A percentile compares a stretch with the other conserved stretches of the same genome.
Conservation (phyloP, 1,140 invertebrate genomes). For the Scaptomyza montana region DNA sequence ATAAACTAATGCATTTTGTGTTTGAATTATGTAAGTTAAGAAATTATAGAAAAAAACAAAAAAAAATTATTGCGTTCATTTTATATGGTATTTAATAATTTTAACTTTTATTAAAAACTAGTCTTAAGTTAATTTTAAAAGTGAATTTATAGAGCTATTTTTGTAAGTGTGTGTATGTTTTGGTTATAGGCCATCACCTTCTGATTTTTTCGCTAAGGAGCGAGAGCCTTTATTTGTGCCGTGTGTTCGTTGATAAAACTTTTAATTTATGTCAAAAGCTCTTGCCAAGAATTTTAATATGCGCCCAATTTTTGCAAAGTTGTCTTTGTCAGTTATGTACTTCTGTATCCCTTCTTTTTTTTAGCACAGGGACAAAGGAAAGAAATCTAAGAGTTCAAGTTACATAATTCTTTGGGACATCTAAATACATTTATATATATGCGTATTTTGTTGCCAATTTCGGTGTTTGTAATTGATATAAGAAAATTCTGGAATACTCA, state of each 20-base stretch:
- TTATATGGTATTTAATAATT: too few species aligned
- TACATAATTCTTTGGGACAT: constrained; percentile 44
- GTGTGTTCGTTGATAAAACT: constrained; percentile 60
- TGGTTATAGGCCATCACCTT: background rate
- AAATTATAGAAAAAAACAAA: too few species aligned
- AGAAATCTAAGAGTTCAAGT: constrained; percentile 28
- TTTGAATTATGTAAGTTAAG: too few species aligned
- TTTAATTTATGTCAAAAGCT: constrained; percentile 84
- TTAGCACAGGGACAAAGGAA: background rate
- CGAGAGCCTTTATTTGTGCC: constrained; percentile 5
- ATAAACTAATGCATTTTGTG: too few species aligned
- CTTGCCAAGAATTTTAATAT: constrained; percentile 83
- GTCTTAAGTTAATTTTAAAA: too few species aligned
- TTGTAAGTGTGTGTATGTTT: background rate
- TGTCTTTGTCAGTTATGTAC: constrained; percentile 53
- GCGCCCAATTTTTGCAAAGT: constrained; percentile 79
- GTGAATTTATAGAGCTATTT: too few species aligned
- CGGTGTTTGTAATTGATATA: too few species aligned
- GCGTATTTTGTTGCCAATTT: too few species aligned
- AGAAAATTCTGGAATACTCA: too few species aligned
- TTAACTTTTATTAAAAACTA: too few species aligned
- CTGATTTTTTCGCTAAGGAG: constrained; percentile 8
- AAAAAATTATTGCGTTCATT: too few species aligned
- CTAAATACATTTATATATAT: too few species aligned
- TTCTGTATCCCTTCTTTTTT: constrained; percentile 20